A percentile compares a stretch with the other conserved stretches of the same genome.
Evolutionary conservation across 2,888 invertebrate species (phyloP).

Genomic region (Eudemis profundana): DNA sequence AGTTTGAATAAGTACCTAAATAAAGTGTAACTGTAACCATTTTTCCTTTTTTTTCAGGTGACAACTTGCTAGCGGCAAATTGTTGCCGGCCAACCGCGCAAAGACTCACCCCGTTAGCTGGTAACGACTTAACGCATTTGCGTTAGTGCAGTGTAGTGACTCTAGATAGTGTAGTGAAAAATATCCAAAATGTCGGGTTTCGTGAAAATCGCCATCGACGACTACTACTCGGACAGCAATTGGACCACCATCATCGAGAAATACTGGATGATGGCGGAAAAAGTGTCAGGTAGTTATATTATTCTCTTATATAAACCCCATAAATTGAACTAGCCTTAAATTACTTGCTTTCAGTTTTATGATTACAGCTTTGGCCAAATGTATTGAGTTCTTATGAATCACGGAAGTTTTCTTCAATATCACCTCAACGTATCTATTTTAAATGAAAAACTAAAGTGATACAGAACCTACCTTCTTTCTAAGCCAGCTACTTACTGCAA

Average conservation of each 20-base stretch:
- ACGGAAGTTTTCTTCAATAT: too few species aligned
- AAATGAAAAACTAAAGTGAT: too few species aligned
- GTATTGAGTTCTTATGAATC: too few species aligned
- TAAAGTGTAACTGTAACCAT: conserved; percentile 31
- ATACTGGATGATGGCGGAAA: conserved; percentile 89
- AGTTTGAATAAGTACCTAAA: too few species aligned
- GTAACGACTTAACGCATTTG: conserved; percentile 30
- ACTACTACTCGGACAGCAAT: conserved; percentile 86
- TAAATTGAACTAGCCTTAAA: too few species aligned
- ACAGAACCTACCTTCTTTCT: too few species aligned
- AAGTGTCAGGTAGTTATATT: conserved; percentile 87
- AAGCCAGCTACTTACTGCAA: too few species aligned
- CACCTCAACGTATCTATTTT: too few species aligned
- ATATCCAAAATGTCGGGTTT: conserved; percentile 85
- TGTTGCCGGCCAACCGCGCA: conserved; percentile 61
- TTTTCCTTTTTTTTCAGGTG: conserved; percentile 70
- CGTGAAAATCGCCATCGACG: conserved; percentile 88
- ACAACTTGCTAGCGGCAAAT: conserved; percentile 74
- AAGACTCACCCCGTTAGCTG: conserved; percentile 35
- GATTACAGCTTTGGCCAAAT: too few species aligned
- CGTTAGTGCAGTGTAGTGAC: conserved; percentile 46
- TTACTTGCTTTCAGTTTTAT: too few species aligned
- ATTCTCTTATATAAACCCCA: conserved; percentile 18
- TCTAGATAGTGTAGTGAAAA: conserved; percentile 20
- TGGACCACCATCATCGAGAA: conserved; percentile 88